Conservation (phyloP, 2,888 invertebrate species). For the Drosophila flavopinicola region DNA sequence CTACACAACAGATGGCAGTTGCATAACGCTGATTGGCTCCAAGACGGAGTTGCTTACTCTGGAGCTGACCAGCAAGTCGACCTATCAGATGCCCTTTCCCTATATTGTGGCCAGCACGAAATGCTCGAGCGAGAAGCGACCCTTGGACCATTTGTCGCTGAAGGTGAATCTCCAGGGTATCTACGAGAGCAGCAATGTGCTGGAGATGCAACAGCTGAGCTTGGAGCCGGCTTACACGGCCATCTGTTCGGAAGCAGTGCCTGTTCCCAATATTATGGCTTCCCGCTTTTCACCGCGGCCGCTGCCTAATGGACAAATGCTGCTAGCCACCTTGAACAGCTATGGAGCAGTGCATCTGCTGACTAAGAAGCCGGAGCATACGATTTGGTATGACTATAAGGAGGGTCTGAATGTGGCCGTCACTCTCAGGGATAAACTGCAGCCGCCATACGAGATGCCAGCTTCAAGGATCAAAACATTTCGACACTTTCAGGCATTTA, state of each 20-base stretch:
- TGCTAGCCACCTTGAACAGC: constrained; percentile 69
- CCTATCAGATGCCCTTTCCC: constrained; percentile 55
- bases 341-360: constrained; percentile 74
- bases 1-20: constrained; percentile 38
- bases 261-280: constrained; percentile 43
- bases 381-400: constrained; percentile 52
- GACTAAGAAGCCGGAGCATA: constrained; percentile 36
- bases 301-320: constrained; percentile 31
- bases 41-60: constrained; percentile 60
- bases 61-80: constrained; percentile 60
- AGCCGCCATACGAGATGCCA: constrained; percentile 25
- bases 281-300: constrained; percentile 48
- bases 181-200: constrained; percentile 57
- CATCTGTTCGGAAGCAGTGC: constrained; percentile 58
- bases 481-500: constrained; percentile 46
- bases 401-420: constrained; percentile 29
- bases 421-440: constrained; percentile 37
- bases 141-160: constrained; percentile 57
- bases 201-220: constrained; percentile 73
- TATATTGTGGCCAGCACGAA: constrained; percentile 54
- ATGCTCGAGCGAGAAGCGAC: constrained; percentile 33
- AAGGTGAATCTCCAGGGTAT: constrained; percentile 60
- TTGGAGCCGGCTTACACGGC: constrained; percentile 76
- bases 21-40: constrained; percentile 65
- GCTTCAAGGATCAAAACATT: constrained; percentile 46